phyloP scores from a whole-genome alignment of 2,113 vertebrate genomes.

The Zosterops borbonicus region DNA sequence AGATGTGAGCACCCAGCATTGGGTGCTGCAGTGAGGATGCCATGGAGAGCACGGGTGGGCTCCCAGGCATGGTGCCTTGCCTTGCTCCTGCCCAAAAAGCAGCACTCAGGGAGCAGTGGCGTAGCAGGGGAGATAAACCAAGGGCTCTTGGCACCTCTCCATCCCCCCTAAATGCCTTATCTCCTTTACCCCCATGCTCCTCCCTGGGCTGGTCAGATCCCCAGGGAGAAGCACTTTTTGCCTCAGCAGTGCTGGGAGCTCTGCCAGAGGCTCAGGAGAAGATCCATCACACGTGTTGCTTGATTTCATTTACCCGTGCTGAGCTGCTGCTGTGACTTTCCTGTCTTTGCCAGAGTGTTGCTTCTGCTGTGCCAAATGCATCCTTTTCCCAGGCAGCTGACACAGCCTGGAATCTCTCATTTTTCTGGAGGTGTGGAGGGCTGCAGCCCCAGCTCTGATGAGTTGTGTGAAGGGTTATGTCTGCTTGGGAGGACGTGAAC shows the following conservation, averaged over 20 bases:
- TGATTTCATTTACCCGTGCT: neutral
- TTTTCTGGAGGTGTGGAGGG: neutral
- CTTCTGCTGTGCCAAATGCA: neutral
- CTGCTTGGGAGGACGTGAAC: accelerated
- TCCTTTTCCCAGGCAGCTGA: neutral
- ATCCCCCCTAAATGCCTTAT: neutral
- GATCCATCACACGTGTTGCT: neutral
- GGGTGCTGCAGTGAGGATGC: accelerated
- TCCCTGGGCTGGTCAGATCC: neutral
- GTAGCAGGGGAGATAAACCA: neutral
- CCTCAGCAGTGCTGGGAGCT: neutral
- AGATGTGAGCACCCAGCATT: neutral
- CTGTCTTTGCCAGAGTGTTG: neutral
- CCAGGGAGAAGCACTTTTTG: neutral
- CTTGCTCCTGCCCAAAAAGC: neutral
- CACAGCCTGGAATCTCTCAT: neutral
- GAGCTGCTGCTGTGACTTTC: constrained; percentile 37
- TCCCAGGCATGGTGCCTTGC: neutral
- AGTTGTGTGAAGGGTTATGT: neutral
- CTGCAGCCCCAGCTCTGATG: neutral
- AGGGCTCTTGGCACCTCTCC: neutral
- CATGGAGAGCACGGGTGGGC: accelerated
- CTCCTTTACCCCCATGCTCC: neutral
- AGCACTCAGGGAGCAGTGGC: neutral
- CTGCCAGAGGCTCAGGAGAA: neutral